Base-by-base conservation (phyloP, 2,888 invertebrate species). In the Hypomecis atomaria region DNA sequence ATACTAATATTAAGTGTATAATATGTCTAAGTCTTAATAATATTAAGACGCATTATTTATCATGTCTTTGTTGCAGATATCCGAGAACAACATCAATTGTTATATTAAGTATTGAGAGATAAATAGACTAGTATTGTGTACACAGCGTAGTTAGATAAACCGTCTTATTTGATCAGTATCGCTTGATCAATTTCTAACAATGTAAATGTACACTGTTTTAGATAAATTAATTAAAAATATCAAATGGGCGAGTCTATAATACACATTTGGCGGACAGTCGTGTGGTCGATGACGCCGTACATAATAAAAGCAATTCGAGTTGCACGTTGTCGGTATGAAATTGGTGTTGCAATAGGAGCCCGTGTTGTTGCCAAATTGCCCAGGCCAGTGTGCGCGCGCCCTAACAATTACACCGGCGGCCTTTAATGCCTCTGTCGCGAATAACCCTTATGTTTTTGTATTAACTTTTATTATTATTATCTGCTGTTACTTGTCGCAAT, bases 351-450 rank as follows among this genome's bases (percentile, higher is more conserved):
- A 78, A 76, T 82, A 80, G 79, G 77, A 82, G 66, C 72, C 78
- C 70, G 74, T 74, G 83, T 78, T 76, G 76, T 56, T 83, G 85
- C 86, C 86, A 86, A 85, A 86, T 83, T 81, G 79, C 79, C 71
- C 71, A 71, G 66, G 52, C 67, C 65, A 54, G 69, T 72, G 69
- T 72, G 69, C 53, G 65, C 57, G 59, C 71, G 67, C 75, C 78
- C 76, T 75, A 71, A 81, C 79, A 81, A 80, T 82, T 82, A 82
- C 67, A 77, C 68, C 71, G 66, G 62, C 71, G 71, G 70, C 71
- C 73, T 77, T 80, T 78, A 78, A 77, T 72, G 73, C 71, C 70
- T 72, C 65, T 72, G 66, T 72, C 69, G 70, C 71, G 66, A 74
- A 79, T 75, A 78, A 78, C 77, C 72, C 77, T 67, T 72, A 76